Evolutionary conservation across 2,888 invertebrate species (phyloP), one percentile per base, ranked within the genome.

Genomic region (Sepiola atlantica): DNA sequence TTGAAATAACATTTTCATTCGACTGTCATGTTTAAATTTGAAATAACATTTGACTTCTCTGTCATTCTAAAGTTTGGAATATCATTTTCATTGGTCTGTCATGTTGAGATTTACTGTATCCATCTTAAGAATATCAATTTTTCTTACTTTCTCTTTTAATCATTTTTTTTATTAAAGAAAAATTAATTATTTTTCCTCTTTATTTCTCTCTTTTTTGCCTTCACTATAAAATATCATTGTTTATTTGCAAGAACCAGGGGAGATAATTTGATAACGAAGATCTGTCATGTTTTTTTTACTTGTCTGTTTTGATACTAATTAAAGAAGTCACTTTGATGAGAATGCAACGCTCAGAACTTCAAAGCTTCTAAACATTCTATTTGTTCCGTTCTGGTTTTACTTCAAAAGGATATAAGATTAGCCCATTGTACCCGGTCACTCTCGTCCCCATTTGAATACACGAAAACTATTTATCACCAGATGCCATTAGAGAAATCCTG

Each of bases 301-400:
- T 28, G 28, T 61, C n/a, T n/a, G 77, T 77, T 28, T 77, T n/a
- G 77, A 77, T 77, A 77, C 77, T 77, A 77, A 77, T 77, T 28
- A 77, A 77, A 77, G n/a, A 77, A n/a, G 77, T 77, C n/a, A n/a
- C 77, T 14, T 14, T n/a, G 12, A n/a, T n/a, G 77, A n/a, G 77
- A 77, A 57, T 14, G 24, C 57, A 57, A 57, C 12, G n/a, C 77
- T 10, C 14, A 77, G n/a, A 77, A 77, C 77, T 77, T 77, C 77
- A n/a, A 77, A 77, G 77, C n/a, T 77, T 77, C 77, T 77, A 77
- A 77, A n/a, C n/a, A 77, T 77, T 77, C n/a, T 77, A 77, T 28
- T 3, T 61, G 28, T 61, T 28, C 16, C n/a, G 12, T 77, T n/a
- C 12, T 77, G n/a, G 28, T 12, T 77, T 77, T 0, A 12, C n/a